phyloP scores from a whole-genome alignment of 1,140 invertebrate species.

The Eubasilissa regina region DNA sequence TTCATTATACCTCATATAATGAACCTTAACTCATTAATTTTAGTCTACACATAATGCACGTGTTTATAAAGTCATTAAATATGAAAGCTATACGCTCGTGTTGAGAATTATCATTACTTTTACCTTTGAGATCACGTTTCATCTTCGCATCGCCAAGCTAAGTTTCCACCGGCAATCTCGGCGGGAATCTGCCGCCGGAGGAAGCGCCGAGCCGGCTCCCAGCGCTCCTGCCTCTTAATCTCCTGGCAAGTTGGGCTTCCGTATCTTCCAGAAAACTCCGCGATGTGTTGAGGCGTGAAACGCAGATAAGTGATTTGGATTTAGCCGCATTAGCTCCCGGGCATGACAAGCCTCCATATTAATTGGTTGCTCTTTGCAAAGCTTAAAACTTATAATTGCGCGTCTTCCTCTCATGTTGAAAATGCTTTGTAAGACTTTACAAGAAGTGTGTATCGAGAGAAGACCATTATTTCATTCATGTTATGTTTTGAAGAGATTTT shows the following conservation, averaged over 20 bases:
- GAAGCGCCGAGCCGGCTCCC: constrained; percentile 20
- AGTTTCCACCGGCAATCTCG: constrained; percentile 28
- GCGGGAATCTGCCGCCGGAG: constrained; percentile 22
- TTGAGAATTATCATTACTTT: too few relatives aligned
- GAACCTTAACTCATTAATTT: too few relatives aligned
- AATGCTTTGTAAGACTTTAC: constrained; percentile 23
- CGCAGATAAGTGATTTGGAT: constrained; percentile 58
- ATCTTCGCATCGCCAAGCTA: constrained; percentile 10
- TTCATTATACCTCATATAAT: too few relatives aligned
- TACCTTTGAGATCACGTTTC: neutral
- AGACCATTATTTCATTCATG: too few relatives aligned
- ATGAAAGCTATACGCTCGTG: too few relatives aligned
- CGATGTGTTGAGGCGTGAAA: constrained; percentile 53
- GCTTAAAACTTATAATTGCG: constrained; percentile 47
- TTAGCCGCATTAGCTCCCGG: constrained; percentile 49
- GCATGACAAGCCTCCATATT: constrained; percentile 48
- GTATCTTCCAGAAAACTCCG: constrained; percentile 34
- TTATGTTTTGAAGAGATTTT: too few relatives aligned
- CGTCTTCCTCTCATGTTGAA: constrained; percentile 24
- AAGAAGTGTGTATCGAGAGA: neutral
- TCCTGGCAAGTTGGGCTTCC: neutral
- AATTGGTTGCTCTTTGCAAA: constrained; percentile 55
- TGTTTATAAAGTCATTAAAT: too few relatives aligned
- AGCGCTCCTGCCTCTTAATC: neutral
- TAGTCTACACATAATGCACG: too few relatives aligned